Evolutionary conservation across 2,113 vertebrate genomes (phyloP), one percentile per base, ranked within the genome.

Genomic region (Amia ocellicauda): DNA sequence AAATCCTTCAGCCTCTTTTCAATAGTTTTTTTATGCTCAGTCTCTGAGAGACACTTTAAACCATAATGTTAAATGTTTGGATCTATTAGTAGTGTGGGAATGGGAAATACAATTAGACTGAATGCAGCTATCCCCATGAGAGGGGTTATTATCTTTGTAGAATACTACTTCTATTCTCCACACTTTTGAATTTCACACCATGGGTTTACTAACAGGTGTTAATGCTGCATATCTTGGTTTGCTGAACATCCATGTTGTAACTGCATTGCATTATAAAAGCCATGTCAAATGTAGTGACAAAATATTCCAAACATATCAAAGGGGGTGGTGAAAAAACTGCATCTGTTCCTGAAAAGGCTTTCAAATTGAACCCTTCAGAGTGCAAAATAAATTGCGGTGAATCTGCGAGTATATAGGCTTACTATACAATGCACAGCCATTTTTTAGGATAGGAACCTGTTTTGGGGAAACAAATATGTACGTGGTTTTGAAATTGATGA

Each of bases 21-120:
- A 26, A 49, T 56, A 24, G 53, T 20, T 31, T 60, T 60, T 19
- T 28, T n/a, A 17, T n/a, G n/a, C n/a, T n/a, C n/a, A n/a, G n/a
- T n/a, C n/a, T n/a, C n/a, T n/a, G n/a, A n/a, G n/a, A 13, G 22
- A 14, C 16, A 27, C n/a, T 79, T 80, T 80, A 81, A 80, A 76
- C 71, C 68, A 73, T 80, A 80, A 82, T 83, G 84, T 77, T 47
- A 29, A 5, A 31, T 69, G 69, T 79, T 75, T 65, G 70, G 76
- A 71, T 74, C 75, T 73, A 68, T 68, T 67, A 76, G 73, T 26
- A 26, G 1, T 24, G 5, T 7, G 49, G 9, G 20, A 53, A 26
- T 9, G 10, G 51, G 51, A 27, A 23, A n/a, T n/a, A n/a, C n/a
- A n/a, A n/a, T n/a, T n/a, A n/a, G n/a, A n/a, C n/a, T n/a, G n/a